Base-by-base conservation (phyloP, 2,888 invertebrate species). In the Melanchra persicariae region DNA sequence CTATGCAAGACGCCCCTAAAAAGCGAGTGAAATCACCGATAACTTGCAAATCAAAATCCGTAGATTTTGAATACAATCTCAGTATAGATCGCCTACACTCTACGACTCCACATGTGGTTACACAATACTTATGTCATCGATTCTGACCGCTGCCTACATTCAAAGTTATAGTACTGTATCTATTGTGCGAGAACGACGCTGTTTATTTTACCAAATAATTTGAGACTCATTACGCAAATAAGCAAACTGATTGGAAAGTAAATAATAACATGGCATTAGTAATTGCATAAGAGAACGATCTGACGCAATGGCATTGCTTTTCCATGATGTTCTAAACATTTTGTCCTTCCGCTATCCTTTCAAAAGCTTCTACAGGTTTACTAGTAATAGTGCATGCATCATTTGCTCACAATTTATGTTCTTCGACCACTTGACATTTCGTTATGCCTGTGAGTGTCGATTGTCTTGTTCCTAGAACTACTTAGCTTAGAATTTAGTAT, bases 81-180 rank as follows among this genome's bases (percentile, higher is more conserved):
- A 26, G 22, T 45, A 72, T 45, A 55, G 52, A 49, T 51, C 74
- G 74, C 74, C 74, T 47, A 79, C 74, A 30, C 73, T 19, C n/a
- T 40, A 19, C 26, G 40, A 45, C 19, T 58, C 47, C 59, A 65
- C 59, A 70, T 59, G 65, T 58, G 78, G 49, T 82, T 82, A 82
- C 79, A 66, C 65, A 84, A 82, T 52, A n/a, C 57, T 82, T 82
- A 84, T 78, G 79, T 82, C 82, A 82, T 79, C 70, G n/a, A 12
- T 24, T 64, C 55, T 78, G 71, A 74, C 74, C 77, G 47, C 83
- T 77, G 51, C 77, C 71, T 64, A 81, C 77, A 40, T 61, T 15
- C 55, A 49, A 79, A 74, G 49, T 43, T 72, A 58, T 55, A 71
- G 49, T 67, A 68, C 40, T 59, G 62, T n/a, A 30, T 45, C 24